Conservation (phyloP, 2,113 vertebrate species). For the Origma solitaria region DNA sequence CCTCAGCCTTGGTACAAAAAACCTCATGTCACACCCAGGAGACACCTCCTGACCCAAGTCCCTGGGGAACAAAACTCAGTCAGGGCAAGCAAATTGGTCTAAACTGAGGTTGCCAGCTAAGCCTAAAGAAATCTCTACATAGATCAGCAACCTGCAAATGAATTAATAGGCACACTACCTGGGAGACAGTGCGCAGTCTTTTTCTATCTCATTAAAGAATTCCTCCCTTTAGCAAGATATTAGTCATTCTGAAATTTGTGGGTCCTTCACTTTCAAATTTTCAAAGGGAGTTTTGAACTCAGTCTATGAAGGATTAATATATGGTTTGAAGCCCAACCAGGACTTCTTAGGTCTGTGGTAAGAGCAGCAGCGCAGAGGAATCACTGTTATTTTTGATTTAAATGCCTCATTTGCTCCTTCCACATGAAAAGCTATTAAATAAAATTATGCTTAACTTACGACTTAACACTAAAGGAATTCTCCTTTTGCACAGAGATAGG, state of each 20-base stretch:
- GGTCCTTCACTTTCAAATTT: neutral
- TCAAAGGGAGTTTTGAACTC: neutral
- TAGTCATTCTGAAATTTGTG: neutral
- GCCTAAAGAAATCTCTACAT: neutral
- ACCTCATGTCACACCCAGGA: fast-evolving
- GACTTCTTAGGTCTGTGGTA: neutral
- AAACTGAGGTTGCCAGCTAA: neutral
- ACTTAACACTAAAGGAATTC: neutral
- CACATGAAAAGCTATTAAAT: neutral
- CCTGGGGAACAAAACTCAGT: neutral
- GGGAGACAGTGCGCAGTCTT: neutral
- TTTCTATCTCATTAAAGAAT: neutral
- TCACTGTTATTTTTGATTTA: neutral
- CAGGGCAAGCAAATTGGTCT: neutral
- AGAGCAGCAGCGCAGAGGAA: neutral
- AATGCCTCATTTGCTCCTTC: constrained; percentile 17
- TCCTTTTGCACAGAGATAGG: neutral
- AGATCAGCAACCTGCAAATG: neutral
- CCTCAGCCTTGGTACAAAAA: neutral
- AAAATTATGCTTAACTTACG: neutral
- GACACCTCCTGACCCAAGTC: neutral
- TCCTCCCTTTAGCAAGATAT: neutral
- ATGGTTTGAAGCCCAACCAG: neutral
- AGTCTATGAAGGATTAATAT: neutral
- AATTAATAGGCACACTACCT: neutral